Conservation (phyloP, 1,140 invertebrate species). For the Musca domestica region DNA sequence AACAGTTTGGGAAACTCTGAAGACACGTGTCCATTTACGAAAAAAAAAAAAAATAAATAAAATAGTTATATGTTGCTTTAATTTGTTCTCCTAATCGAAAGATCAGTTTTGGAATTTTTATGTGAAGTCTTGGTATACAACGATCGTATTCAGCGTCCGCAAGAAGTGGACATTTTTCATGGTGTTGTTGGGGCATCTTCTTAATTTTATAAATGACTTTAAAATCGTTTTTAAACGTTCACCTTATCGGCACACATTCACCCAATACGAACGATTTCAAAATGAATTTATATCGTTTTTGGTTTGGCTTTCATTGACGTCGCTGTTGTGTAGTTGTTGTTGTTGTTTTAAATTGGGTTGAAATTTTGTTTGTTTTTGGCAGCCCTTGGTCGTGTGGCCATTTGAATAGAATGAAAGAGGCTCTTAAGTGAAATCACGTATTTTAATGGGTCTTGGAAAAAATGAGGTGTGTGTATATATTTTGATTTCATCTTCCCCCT, state of each 20-base stretch:
- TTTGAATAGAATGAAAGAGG: background rate
- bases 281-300: background rate
- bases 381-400: background rate
- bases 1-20: background rate
- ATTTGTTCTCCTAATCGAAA: conserved; percentile 20
- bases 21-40: conserved; percentile 11
- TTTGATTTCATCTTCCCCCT: no score
- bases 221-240: conserved; percentile 19
- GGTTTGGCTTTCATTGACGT: background rate
- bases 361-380: background rate
- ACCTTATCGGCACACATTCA: background rate
- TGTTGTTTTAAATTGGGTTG: background rate
- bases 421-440: conserved; percentile 16
- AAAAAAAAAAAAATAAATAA: no score
- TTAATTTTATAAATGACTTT: conserved; percentile 22
- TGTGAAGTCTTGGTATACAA: background rate
- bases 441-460: background rate
- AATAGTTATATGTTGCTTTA: conserved; percentile 5
- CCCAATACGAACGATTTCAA: background rate
- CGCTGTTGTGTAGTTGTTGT: background rate
- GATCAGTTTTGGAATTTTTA: conserved; percentile 23
- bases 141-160: no score
- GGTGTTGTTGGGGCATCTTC: background rate
- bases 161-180: background rate
- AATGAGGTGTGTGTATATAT: background rate